These are phyloP conservation scores for Homarus americanus DNA, from an alignment of 1,140 invertebrate genomes.

Conservation along the genomic window DNA sequence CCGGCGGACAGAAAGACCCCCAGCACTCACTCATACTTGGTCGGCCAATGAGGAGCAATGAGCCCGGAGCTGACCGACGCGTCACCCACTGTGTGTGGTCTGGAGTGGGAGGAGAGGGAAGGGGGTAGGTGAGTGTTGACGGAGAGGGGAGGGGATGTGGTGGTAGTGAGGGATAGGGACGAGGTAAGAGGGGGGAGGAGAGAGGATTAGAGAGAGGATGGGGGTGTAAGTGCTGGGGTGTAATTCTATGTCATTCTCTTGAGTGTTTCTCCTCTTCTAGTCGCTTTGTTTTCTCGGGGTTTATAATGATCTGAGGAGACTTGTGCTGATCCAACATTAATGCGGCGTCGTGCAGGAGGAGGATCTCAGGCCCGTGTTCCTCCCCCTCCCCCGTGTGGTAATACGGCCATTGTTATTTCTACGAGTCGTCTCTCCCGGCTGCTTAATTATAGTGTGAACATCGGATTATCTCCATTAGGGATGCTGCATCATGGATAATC, in stretches of 20 bases:
- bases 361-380: neutral
- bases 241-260: slow-evolving; percentile 27
- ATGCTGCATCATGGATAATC: neutral
- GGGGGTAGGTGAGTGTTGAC: neutral
- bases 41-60: slow-evolving; percentile 29
- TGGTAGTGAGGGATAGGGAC: neutral
- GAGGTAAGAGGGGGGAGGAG: neutral
- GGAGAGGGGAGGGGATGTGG: neutral
- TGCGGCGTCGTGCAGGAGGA: neutral
- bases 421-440: neutral
- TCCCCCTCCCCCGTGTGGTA: neutral
- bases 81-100: slow-evolving; percentile 50
- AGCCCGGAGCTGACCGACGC: slow-evolving; percentile 13
- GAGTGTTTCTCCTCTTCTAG: slow-evolving; percentile 9
- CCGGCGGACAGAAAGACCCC: neutral
- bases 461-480: neutral
- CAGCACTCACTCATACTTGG: slow-evolving; percentile 11
- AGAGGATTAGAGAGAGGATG: neutral
- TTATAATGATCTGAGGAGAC: slow-evolving; percentile 4
- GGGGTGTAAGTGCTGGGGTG: neutral
- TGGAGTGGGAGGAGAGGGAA: neutral
- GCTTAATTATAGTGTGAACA: slow-evolving; percentile 7
- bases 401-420: neutral
- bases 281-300: neutral
- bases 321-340: too few relatives aligned